Base-by-base conservation (phyloP, 2,888 invertebrate species). In the Urechis unicinctus region DNA sequence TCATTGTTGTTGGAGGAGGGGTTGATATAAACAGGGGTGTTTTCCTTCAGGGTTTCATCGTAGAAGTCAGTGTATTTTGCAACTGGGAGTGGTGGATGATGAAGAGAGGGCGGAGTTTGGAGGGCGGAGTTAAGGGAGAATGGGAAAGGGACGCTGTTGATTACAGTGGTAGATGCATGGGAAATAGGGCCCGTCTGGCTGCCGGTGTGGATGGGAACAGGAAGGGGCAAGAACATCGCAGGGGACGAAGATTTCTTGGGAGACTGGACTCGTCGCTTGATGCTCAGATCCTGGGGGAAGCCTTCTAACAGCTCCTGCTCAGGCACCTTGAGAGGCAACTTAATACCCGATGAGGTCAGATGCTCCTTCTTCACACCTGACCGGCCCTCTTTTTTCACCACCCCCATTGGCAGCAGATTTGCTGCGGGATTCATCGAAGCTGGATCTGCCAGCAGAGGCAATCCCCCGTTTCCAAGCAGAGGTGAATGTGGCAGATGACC, bases 371-470 rank as follows among this genome's bases (percentile, higher is more conserved):
- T 9, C 9, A 36, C 36, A 36, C 9, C 17, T 17, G 36, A 9
- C 36, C 6, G 6, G 45, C 6, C 17, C 13, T 45, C 22, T 45
- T 45, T 45, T 50, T 57, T 52, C 13, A 53, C 50, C 17, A 57
- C 42, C 24, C 53, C 53, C 36, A 57, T 26, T 36, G 57, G 45
- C 13, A 36, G n/a, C n/a, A n/a, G n/a, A n/a, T n/a, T n/a, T n/a
- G n/a, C n/a, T n/a, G n/a, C n/a, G n/a, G n/a, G n/a, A n/a, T n/a
- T n/a, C 17, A 13, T 17, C 9, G 9, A 13, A 17, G 36, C 36
- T 9, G 36, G 17, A 17, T 17, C 17, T 13, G 9, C 9, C 9
- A 36, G 36, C 36, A 36, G 36, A 36, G 36, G 36, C 9, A n/a
- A 48, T 29, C 29, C 22, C 17, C 28, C 5, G 48, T 28, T 28